Base-by-base conservation (phyloP, 2,797 vertebrate genomes). In the Ptychobarbus kaznakovi region DNA sequence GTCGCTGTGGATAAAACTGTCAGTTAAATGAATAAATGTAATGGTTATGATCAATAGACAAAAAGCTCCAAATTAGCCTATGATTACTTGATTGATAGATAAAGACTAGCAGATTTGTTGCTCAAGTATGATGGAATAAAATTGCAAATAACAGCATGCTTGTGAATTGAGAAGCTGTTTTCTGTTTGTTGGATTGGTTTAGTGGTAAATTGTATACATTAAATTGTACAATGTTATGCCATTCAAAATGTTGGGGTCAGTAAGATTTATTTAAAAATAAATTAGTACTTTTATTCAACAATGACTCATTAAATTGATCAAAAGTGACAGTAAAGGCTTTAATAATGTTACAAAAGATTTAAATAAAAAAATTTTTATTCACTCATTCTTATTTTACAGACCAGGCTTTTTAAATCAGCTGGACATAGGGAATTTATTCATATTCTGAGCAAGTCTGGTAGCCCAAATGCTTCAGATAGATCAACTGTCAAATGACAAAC, bases 401-500 rank as follows among this genome's bases (percentile, higher is more conserved):
- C 56, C 16, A 44, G 18, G 7, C 11, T 56, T 81, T 81, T 38
- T 38, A 38, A 81, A 70, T 81, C 35, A 42, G 49, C 16, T 12
- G 8, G 15, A 53, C 32, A 56, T 53, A 53, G 46, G 20, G 22
- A 18, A n/a, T 3, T 13, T 15, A 22, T 38, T 70, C 4, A 32
- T 20, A 6, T 58, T 58, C 49, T 44, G n/a, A 82, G 10, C 25
- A 38, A 81, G 65, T 53, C 38, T 28, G 44, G 38, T 32, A 42
- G 7, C 46, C 38, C 15, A 16, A 8, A 69, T 70, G 56, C n/a
- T 65, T 13, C 44, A 68, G 63, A 74, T 15, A 49, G n/a, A 84
- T 77, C 74, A 69, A 38, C 63, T 69, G 42, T 51, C 28, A 66
- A 77, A 13, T 20, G 63, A 68, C 32, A 68, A 51, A 66, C 5